Evolutionary conservation across 1,140 invertebrate genomes (phyloP), one percentile per base, ranked within the genome.

Genomic region (Neodiprion pinetum): DNA sequence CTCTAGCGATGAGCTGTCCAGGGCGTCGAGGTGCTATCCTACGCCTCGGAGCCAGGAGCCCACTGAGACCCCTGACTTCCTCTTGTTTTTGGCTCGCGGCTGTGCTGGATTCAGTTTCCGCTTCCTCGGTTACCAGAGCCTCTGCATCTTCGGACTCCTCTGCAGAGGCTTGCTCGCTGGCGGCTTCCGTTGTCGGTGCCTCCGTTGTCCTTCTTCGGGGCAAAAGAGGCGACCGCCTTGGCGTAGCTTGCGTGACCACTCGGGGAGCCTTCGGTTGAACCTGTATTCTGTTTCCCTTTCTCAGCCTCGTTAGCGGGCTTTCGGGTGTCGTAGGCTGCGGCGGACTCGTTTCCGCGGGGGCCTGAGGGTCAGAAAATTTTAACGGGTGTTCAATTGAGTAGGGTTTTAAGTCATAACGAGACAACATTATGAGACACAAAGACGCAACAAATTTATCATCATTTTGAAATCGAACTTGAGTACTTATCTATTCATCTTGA

Each of bases 31-130:
- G 81, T 21, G 88, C 82, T 82, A 92, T 83, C 82, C 92, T 89
- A 76, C 91, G 90, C 79, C 92, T 88, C 49, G 91, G 90, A 0
- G 91, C 90, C 8, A 93, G 76, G 9, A 93, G 83, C 73, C 89
- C 88, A 66, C 89, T 90, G 10, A 93, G 79, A 28, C 91, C 91
- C 77, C 90, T 87, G 10, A 90, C 90, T 76, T 91, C 89, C 73
- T 90, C 90, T 70, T 85, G 83, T 71, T 86, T 87, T 61, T 61
- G 53, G 5, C 28, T 40, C 11, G 85, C 86, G 0, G 84, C 80
- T 0, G 90, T 86, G 0, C 88, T 90, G 49, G 85, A 89, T 0
- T 82, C 85, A 72, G 87, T 88, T 0, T 85, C 84, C 10, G 83
- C 50, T 49, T 89, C 86, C 69, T 89, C 88, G 47, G 89, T 88